phyloP scores from a whole-genome alignment of 2,888 invertebrate species.

The Lycaena phlaeas region DNA sequence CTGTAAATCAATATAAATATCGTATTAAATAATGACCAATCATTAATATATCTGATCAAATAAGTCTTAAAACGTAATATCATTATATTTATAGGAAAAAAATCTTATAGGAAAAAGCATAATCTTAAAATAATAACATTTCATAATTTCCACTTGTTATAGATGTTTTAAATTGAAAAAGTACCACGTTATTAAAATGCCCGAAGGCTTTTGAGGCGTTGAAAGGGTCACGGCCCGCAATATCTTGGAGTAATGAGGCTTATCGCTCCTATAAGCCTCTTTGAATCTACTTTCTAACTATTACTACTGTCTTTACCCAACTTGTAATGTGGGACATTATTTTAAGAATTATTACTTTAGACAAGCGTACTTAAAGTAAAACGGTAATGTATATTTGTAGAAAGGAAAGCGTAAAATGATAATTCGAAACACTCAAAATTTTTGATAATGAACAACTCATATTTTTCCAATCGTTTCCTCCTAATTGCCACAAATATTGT shows the following conservation, averaged over 20 bases:
- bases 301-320: conserved; percentile 1
- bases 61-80: too few species aligned
- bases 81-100: too few species aligned
- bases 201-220: not conserved
- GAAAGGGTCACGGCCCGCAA: not conserved
- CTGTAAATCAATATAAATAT: too few species aligned
- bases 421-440: too few species aligned
- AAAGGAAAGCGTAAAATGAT: too few species aligned
- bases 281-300: conserved; percentile 4
- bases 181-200: conserved; percentile 3
- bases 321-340: not conserved
- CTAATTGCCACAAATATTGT: too few species aligned
- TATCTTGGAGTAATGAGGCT: not conserved
- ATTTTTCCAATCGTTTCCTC: too few species aligned
- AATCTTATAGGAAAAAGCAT: too few species aligned
- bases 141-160: not conserved
- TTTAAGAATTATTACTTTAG: too few species aligned
- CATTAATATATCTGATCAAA: too few species aligned
- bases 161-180: not conserved
- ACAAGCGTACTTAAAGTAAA: conserved; percentile 1
- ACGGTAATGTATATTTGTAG: not conserved
- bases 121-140: not conserved
- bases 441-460: too few species aligned
- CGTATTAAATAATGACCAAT: too few species aligned
- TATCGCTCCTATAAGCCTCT: not conserved